These are phyloP conservation scores for Sialis fuliginosa DNA, from an alignment of 2,888 invertebrate genomes.

Conservation along the genomic window DNA sequence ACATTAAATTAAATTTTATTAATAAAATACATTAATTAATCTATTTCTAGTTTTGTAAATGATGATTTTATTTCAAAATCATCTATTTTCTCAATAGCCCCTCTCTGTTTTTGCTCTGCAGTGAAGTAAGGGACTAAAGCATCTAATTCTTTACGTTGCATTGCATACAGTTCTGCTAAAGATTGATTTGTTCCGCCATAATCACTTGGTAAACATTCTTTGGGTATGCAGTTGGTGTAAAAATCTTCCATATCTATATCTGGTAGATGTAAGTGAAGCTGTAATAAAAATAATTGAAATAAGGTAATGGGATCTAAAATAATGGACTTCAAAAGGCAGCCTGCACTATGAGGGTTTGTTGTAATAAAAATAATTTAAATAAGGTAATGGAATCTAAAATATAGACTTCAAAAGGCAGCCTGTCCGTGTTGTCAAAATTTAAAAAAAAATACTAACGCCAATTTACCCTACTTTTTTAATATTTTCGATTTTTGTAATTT, in stretches of 20 bases:
- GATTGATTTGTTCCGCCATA: slow-evolving; percentile 37
- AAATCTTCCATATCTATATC: slow-evolving; percentile 35
- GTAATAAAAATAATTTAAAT: slow-evolving; percentile 11
- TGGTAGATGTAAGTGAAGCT: slow-evolving; percentile 42
- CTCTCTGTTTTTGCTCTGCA: slow-evolving; percentile 16
- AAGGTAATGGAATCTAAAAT: no score
- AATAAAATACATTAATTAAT: background rate
- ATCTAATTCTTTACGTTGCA: slow-evolving; percentile 15
- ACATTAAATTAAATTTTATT: background rate
- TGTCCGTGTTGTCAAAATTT: no score
- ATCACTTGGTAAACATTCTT: slow-evolving; percentile 37
- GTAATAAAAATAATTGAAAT: slow-evolving; percentile 11
- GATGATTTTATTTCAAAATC: background rate
- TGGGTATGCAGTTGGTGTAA: slow-evolving; percentile 34
- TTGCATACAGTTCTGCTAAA: slow-evolving; percentile 14
- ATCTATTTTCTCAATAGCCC: background rate
- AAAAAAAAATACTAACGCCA: no score
- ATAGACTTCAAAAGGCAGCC: no score
- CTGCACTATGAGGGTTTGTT: no score
- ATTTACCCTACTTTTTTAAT: no score
- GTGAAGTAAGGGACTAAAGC: slow-evolving; percentile 17
- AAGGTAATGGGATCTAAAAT: no score
- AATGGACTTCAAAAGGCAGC: no score
- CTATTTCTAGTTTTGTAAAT: background rate
- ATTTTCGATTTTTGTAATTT: no score